These are phyloP conservation scores for Desmophyllum pertusum DNA, from an alignment of 92 coral and sea anemone genomes.

Conservation along the genomic window DNA sequence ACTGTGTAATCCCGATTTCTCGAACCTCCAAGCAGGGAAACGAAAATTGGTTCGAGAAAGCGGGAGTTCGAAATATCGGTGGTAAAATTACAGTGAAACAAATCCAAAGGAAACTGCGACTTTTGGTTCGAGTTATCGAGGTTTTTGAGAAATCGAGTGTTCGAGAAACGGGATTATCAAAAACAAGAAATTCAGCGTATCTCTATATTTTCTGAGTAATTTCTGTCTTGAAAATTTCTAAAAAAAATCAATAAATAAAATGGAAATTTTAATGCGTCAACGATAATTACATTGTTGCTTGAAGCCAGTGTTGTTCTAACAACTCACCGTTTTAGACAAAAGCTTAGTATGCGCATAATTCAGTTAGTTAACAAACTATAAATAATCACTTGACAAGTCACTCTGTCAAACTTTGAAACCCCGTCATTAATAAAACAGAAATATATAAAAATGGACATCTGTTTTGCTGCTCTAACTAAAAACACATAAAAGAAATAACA, in stretches of 20 bases:
- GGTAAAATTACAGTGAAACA: too few relatives aligned
- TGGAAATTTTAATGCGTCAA: background rate
- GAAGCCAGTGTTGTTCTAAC: constrained; percentile 1
- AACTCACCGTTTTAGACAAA: background rate
- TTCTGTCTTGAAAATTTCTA: background rate
- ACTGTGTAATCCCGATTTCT: too few relatives aligned
- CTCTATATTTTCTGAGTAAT: background rate
- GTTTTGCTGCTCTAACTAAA: background rate
- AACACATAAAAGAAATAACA: background rate
- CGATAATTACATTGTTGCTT: background rate
- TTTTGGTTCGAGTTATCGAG: too few relatives aligned
- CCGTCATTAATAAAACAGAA: background rate
- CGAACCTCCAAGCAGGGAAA: too few relatives aligned
- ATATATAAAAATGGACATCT: background rate
- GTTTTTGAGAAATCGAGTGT: too few relatives aligned
- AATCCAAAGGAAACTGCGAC: too few relatives aligned
- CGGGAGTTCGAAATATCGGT: too few relatives aligned
- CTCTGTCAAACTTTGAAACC: background rate
- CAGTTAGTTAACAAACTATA: background rate
- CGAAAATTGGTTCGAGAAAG: too few relatives aligned
- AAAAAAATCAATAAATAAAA: background rate
- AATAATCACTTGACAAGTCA: background rate
- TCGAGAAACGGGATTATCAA: too few relatives aligned
- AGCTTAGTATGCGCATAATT: constrained; percentile 28
- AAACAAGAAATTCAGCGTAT: background rate